These are phyloP conservation scores for Leiothrix lutea DNA, from an alignment of 2,113 vertebrate species.

Conservation along the genomic window DNA sequence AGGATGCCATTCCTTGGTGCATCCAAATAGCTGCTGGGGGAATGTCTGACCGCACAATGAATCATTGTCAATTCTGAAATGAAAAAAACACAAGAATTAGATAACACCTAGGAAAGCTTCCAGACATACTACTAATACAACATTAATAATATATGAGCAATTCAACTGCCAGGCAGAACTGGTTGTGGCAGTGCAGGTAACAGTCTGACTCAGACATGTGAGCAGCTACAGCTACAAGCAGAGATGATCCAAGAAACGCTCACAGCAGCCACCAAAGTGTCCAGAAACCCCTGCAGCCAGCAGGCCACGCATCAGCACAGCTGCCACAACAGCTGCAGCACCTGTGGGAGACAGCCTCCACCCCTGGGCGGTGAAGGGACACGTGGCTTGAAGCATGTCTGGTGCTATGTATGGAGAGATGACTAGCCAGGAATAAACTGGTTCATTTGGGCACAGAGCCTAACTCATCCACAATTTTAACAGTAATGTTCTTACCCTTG, in stretches of 20 bases:
- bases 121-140: neutral
- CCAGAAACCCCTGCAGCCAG: neutral
- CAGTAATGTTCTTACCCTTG: neutral
- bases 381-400: neutral
- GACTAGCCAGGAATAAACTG: neutral
- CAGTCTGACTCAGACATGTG: neutral
- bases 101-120: slow-evolving; percentile 31
- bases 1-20: neutral
- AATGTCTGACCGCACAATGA: slow-evolving; percentile 11
- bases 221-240: fast-evolving
- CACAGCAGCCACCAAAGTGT: neutral
- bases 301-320: neutral
- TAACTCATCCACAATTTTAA: neutral
- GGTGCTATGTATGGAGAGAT: neutral
- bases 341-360: neutral
- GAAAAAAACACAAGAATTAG: neutral
- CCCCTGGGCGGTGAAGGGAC: neutral
- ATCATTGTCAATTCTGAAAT: slow-evolving; percentile 23
- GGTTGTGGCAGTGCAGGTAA: neutral
- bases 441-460: neutral
- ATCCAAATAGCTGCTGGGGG: slow-evolving; percentile 9
- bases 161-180: neutral
- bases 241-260: neutral
- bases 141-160: neutral
- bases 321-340: neutral